Evolutionary conservation across 2,797 vertebrate genomes (phyloP).

Genomic region (Anomalospiza imberbis): DNA sequence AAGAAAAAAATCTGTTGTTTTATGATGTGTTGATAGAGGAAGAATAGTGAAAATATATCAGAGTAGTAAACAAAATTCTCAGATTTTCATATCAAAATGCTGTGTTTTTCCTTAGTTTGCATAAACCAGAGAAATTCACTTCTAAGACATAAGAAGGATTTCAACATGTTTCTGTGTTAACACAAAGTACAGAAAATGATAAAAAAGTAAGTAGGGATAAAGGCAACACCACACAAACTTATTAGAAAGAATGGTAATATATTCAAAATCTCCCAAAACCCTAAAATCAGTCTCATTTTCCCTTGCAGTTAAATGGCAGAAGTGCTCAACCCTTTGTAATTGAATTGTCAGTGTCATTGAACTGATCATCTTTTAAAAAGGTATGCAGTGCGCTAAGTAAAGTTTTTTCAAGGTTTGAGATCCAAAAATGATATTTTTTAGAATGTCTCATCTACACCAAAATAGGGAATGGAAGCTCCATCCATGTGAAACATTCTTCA

Average conservation of each 20-base stretch:
- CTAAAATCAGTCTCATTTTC: background rate
- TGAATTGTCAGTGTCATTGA: background rate
- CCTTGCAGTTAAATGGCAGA: background rate
- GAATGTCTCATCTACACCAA: background rate
- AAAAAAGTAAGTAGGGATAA: background rate
- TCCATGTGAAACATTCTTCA: background rate
- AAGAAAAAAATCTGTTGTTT: background rate
- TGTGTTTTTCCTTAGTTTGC: background rate
- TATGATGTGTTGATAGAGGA: background rate
- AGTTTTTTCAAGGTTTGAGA: background rate
- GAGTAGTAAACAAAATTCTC: background rate
- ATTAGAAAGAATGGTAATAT: background rate
- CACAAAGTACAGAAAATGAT: background rate
- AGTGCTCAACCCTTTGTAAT: background rate
- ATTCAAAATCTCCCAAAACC: background rate
- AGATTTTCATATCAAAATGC: background rate
- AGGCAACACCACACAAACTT: background rate
- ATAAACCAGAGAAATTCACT: background rate
- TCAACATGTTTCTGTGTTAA: background rate
- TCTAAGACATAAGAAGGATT: background rate
- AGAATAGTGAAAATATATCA: background rate
- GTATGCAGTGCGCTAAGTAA: background rate
- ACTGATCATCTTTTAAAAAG: slow-evolving; percentile 10
- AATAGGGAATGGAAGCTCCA: background rate
- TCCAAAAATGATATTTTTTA: background rate